These are phyloP conservation scores for Agrypnia vestita DNA, from an alignment of 1,140 invertebrate genomes.

Conservation along the genomic window DNA sequence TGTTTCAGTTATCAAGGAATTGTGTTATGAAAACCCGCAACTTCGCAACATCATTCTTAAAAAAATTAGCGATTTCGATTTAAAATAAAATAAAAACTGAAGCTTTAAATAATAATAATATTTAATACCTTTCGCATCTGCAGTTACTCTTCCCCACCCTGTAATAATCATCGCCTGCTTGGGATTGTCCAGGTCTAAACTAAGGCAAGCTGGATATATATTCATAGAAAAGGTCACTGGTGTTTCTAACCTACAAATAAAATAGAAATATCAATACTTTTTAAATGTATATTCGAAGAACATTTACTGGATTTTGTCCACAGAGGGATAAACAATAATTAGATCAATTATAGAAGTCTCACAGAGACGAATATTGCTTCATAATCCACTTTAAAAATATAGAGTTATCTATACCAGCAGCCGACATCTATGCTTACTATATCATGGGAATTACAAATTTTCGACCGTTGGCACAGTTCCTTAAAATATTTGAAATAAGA, in stretches of 20 bases:
- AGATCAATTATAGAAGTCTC: neutral
- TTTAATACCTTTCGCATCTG: constrained; percentile 42
- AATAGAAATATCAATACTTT: neutral
- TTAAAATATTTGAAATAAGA: too few species aligned
- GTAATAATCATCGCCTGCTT: constrained; percentile 19
- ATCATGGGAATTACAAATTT: too few species aligned
- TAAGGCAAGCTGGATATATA: constrained; percentile 64
- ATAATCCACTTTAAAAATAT: neutral
- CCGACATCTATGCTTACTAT: too few species aligned
- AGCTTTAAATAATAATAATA: neutral
- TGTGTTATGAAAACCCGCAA: too few species aligned
- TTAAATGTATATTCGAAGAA: neutral
- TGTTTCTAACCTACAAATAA: constrained; percentile 63
- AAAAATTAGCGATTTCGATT: neutral
- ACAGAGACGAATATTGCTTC: neutral
- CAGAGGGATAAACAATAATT: neutral
- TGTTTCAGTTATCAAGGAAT: too few species aligned
- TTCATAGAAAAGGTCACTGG: constrained; percentile 60
- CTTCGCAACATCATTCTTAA: neutral
- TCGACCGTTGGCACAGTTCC: too few species aligned
- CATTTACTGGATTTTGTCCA: neutral
- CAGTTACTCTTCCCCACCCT: constrained; percentile 34
- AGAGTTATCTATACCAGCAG: too few species aligned
- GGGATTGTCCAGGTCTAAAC: constrained; percentile 4
- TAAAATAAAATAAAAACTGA: neutral